Evolutionary conservation across 2,113 vertebrate species (phyloP), one percentile per base, ranked within the genome.

Genomic region (Hippolais icterina): DNA sequence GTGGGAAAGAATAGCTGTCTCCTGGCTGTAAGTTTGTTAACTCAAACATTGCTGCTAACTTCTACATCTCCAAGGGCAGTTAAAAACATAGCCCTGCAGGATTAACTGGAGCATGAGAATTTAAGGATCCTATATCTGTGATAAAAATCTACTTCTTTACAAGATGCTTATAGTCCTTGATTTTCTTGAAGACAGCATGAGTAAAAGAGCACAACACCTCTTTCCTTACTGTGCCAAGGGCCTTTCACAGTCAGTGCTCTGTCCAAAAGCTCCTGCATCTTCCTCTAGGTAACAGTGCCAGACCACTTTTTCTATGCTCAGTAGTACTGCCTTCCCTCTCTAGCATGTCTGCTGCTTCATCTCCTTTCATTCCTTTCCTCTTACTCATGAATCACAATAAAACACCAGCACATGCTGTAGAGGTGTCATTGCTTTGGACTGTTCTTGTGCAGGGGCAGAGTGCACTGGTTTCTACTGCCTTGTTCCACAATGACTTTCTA

Each of bases 401-500:
- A 87, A 39, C 29, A 90, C 19, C 23, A 83, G 35, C 69, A 82
- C 60, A 64, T 64, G 35, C 79, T 54, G 7, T 25, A 50, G 65
- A 76, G 23, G 31, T 59, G 25, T 12, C 56, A 35, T 10, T 64
- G 61, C 61, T 70, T 74, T 47, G 56, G 56, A 50, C 57, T n/a
- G 6, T 42, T 93, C 49, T 46, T 28, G 6, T 22, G 27, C 17
- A 79, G 54, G 28, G 69, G 21, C 0, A 0, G 44, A 65, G 31
- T 1, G 1, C 12, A 4, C 15, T 7, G 4, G 5, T 41, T 68
- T 44, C 56, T 63, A 6, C 29, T 78, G 35, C 25, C 61, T 61
- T 39, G 16, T n/a, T 49, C 44, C 44, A 46, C 0, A 0, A 15
- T 0, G 0, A 52, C 53, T 49, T 71, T 42, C 11, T 46, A 25